Percentiles rank a stretch among this genome's conserved stretches.
phyloP scores from a whole-genome alignment of 2,888 invertebrate genomes.

The Meghimatium bilineatum region DNA sequence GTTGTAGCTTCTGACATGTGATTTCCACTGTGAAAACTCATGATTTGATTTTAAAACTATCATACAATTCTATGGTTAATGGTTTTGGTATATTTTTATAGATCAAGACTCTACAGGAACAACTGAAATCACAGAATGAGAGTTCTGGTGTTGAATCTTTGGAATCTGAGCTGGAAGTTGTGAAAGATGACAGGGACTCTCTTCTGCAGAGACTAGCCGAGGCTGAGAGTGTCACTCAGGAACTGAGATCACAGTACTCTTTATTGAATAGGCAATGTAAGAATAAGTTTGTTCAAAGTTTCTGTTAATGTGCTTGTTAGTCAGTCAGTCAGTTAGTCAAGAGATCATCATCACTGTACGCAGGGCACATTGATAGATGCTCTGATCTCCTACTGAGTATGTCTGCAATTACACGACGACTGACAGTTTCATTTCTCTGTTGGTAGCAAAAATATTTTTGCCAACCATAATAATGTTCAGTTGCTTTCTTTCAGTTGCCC shows the following conservation, averaged over 20 bases:
- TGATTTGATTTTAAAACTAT: too few species aligned
- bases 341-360: too few species aligned
- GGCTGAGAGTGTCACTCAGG: conserved; percentile 54
- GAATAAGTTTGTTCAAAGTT: conserved; percentile 19
- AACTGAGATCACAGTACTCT: conserved; percentile 55
- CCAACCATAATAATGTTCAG: too few species aligned
- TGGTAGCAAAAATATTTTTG: too few species aligned
- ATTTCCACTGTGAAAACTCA: too few species aligned
- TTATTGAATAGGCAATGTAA: conserved; percentile 49
- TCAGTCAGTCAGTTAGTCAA: too few species aligned
- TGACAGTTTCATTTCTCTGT: too few species aligned
- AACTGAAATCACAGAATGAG: conserved; percentile 52
- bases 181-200: conserved; percentile 57
- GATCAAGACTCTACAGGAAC: conserved; percentile 58
- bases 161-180: conserved; percentile 56
- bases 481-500: too few species aligned
- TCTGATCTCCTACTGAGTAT: too few species aligned
- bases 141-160: conserved; percentile 48
- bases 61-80: neutral
- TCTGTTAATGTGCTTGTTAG: neutral
- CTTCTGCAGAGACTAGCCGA: conserved; percentile 57
- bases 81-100: conserved; percentile 20
- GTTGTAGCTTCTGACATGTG: too few species aligned
- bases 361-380: too few species aligned
- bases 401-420: too few species aligned